Conservation (phyloP, 2,797 vertebrate species). For the Acomys russatus region DNA sequence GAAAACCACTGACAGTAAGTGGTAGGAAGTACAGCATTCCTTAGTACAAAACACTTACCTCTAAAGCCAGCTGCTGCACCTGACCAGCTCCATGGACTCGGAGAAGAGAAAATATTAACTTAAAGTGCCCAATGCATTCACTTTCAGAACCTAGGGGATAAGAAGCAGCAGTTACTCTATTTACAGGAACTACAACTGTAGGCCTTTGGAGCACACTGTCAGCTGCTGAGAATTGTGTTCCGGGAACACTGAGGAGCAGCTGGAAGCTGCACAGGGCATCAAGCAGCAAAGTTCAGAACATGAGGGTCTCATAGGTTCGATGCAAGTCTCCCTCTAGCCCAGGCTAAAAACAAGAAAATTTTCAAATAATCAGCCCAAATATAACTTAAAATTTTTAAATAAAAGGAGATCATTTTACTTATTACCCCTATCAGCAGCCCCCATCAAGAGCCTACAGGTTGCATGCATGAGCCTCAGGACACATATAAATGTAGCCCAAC, state of each 20-base stretch:
- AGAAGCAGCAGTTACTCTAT: neutral
- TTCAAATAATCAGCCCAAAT: constrained; percentile 26
- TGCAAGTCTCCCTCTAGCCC: neutral
- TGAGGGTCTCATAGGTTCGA: neutral
- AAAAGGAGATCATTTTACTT: neutral
- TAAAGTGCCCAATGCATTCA: constrained; percentile 99
- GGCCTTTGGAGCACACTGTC: neutral
- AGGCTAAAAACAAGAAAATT: constrained; percentile 39
- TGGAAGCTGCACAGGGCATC: neutral
- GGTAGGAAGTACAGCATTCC: neutral
- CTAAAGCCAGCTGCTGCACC: constrained; percentile 98
- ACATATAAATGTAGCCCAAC: neutral
- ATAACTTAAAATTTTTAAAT: constrained; percentile 32
- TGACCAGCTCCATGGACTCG: constrained; percentile 98
- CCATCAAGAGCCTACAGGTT: neutral
- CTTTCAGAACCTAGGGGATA: constrained; percentile 94
- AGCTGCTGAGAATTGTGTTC: neutral
- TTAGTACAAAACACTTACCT: constrained; percentile 90
- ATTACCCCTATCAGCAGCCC: neutral
- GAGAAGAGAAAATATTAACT: constrained; percentile 98
- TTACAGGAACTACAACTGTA: neutral
- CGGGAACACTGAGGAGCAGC: neutral
- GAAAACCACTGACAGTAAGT: neutral
- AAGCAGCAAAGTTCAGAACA: neutral
- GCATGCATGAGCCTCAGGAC: neutral